Evolutionary conservation across 2,113 vertebrate species (phyloP).

Genomic region (Mobula hypostoma): DNA sequence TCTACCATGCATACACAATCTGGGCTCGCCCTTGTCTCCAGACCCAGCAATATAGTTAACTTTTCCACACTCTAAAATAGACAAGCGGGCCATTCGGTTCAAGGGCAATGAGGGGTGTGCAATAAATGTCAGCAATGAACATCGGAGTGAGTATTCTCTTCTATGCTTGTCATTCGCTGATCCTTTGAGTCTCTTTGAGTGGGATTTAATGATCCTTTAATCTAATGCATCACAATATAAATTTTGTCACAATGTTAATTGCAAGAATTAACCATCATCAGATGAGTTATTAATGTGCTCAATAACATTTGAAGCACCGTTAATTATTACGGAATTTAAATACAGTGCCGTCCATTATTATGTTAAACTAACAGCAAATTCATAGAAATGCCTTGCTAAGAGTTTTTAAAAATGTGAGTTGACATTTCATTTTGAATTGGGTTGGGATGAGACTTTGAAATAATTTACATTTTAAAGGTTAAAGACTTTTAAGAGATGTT

Average conservation of each 20-base stretch:
- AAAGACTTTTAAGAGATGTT: neutral
- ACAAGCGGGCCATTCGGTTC: too few relatives aligned
- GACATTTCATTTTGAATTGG: slow-evolving; percentile 10
- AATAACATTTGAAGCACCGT: slow-evolving; percentile 21
- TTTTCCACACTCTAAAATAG: too few relatives aligned
- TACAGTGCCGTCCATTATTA: neutral
- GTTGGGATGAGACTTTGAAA: neutral
- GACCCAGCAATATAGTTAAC: too few relatives aligned
- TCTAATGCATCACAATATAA: neutral
- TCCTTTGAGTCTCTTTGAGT: neutral
- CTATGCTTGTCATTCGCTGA: neutral
- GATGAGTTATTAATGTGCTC: slow-evolving; percentile 21
- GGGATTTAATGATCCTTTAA: neutral
- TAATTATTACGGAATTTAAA: neutral
- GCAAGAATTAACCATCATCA: slow-evolving; percentile 14
- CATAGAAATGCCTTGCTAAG: neutral
- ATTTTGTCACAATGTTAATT: neutral
- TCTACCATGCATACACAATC: too few relatives aligned
- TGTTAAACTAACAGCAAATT: neutral
- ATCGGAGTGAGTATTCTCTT: too few relatives aligned
- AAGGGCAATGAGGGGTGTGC: too few relatives aligned
- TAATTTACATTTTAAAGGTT: slow-evolving; percentile 29
- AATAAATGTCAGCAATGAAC: neutral
- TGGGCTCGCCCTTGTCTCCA: too few relatives aligned
- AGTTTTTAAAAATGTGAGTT: neutral